Conservation (phyloP, 1,140 invertebrate genomes). For the Solenopsis invicta region DNA sequence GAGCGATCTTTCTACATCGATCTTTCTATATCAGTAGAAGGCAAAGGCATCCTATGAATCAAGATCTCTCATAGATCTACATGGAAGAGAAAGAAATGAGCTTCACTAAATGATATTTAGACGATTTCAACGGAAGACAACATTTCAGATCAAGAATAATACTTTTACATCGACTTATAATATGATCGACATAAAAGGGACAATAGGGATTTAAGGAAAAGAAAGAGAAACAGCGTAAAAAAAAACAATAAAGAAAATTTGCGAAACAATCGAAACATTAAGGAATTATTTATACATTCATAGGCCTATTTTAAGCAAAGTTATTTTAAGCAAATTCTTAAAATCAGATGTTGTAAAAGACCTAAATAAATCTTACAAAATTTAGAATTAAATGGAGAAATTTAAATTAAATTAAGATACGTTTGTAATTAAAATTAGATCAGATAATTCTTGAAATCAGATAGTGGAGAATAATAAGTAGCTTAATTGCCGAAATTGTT, state of each 20-base stretch:
- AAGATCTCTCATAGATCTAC: slow-evolving; percentile 1
- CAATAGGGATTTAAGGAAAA: neutral
- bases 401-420: neutral
- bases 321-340: neutral
- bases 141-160: slow-evolving; percentile 5
- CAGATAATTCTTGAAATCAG: neutral
- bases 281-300: neutral
- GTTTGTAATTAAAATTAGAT: neutral
- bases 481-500: neutral
- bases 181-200: neutral
- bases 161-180: neutral
- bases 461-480: neutral
- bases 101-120: slow-evolving; percentile 5
- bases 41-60: slow-evolving; percentile 11
- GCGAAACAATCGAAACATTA: neutral
- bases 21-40: slow-evolving; percentile 45
- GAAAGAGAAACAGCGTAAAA: neutral
- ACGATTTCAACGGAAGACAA: slow-evolving; percentile 18
- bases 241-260: neutral
- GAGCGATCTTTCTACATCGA: neutral
- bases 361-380: slow-evolving; percentile 1
- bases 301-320: neutral
- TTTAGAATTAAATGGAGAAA: neutral
- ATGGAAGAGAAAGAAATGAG: neutral
- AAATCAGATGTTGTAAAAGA: neutral